Percentiles rank a stretch among this genome's conserved stretches.
These are phyloP conservation scores for Rhea americana DNA, from an alignment of 2,113 vertebrate genomes.

Conservation along the genomic window DNA sequence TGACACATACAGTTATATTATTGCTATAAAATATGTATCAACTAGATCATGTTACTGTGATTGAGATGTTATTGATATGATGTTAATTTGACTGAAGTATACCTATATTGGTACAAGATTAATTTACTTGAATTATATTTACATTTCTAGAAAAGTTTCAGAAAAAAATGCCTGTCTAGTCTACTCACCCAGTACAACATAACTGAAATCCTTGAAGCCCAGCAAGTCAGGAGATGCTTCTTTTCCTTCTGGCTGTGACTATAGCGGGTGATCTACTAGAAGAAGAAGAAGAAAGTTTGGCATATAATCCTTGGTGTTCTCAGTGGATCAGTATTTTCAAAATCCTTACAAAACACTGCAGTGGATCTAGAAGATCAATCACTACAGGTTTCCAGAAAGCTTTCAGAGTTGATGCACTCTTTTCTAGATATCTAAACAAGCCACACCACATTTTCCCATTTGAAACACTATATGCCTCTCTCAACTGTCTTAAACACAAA, in stretches of 20 bases:
- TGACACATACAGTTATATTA: background rate
- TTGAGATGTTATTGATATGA: background rate
- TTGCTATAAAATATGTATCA: background rate
- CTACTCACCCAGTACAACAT: conserved; percentile 33
- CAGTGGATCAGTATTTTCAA: background rate
- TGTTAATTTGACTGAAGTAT: background rate
- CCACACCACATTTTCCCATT: background rate
- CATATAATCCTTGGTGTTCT: background rate
- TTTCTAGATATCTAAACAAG: background rate
- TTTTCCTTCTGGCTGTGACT: conserved; percentile 1
- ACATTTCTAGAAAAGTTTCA: background rate
- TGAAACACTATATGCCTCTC: background rate
- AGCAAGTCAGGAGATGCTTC: background rate
- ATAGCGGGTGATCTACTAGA: background rate
- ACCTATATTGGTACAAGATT: background rate
- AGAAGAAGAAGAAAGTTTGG: background rate
- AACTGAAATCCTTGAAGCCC: background rate
- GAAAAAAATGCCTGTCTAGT: background rate
- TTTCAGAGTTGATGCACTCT: background rate
- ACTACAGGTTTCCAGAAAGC: background rate
- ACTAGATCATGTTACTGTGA: background rate
- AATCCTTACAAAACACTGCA: background rate
- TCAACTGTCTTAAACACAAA: background rate
- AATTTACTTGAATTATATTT: background rate
- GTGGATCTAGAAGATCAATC: background rate